Percentiles rank a stretch among this genome's conserved stretches.
Conservation (phyloP, 1,140 invertebrate genomes). For the Bilobella aurantiaca region DNA sequence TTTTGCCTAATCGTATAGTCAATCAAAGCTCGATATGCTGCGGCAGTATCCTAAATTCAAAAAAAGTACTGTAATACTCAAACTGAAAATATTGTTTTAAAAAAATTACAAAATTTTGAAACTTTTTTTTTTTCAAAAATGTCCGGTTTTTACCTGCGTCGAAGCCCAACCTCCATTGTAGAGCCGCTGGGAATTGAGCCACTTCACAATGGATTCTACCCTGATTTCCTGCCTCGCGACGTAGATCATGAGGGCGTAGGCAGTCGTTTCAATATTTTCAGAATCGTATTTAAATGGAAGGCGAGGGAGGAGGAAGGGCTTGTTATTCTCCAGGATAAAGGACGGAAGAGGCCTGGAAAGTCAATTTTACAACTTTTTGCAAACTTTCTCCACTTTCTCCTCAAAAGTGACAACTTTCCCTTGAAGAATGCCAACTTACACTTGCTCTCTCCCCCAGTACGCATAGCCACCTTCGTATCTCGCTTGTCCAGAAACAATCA, state of each 20-base stretch:
- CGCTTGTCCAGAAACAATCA: conserved; percentile 55
- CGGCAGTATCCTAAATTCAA: conserved; percentile 61
- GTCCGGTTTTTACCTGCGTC: conserved; percentile 53
- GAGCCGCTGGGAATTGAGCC: conserved; percentile 82
- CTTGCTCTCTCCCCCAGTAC: conserved; percentile 69
- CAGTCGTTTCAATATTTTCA: conserved; percentile 82
- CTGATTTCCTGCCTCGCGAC: conserved; percentile 68
- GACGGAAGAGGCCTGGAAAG: conserved; percentile 52
- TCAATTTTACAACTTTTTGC: neutral
- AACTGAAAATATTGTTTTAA: neutral
- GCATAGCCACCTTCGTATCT: conserved; percentile 56
- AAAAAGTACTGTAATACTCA: too few relatives aligned
- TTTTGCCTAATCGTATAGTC: conserved; percentile 77
- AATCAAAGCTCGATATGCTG: conserved; percentile 77
- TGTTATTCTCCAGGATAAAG: conserved; percentile 77
- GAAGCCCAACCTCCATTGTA: conserved; percentile 91
- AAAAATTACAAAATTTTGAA: neutral
- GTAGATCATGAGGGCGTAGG: conserved; percentile 82
- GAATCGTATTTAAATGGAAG: conserved; percentile 78
- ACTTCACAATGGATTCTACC: conserved; percentile 75
- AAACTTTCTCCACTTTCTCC: neutral
- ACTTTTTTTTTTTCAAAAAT: neutral
- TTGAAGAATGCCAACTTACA: too few relatives aligned
- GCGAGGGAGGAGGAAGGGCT: conserved; percentile 75
- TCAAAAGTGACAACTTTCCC: too few relatives aligned